These are phyloP conservation scores for Xenopus borealis DNA, from an alignment of 2,113 vertebrate species.

Conservation along the genomic window DNA sequence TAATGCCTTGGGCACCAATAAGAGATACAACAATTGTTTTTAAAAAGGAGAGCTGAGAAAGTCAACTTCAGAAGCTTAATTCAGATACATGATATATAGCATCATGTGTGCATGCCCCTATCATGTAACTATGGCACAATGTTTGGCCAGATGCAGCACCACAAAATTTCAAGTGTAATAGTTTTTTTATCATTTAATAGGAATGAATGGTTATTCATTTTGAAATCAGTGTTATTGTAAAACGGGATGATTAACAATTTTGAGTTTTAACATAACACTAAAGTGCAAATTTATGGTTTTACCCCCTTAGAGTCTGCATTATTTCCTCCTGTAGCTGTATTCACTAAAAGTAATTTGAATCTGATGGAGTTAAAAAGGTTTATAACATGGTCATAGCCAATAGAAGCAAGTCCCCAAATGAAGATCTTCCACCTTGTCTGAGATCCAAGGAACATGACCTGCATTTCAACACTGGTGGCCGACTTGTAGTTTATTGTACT, in stretches of 20 bases:
- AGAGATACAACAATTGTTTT: too few species aligned
- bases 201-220: background rate
- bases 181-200: background rate
- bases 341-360: background rate
- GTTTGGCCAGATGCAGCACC: background rate
- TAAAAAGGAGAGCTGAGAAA: too few species aligned
- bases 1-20: too few species aligned
- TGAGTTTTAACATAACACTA: background rate
- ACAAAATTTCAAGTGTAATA: background rate
- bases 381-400: too few species aligned
- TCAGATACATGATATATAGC: too few species aligned
- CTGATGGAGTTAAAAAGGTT: background rate
- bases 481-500: background rate
- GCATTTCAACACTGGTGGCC: background rate
- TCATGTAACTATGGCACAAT: background rate
- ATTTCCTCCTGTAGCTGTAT: background rate
- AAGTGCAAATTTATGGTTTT: background rate
- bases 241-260: background rate
- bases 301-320: background rate
- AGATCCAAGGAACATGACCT: background rate
- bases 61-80: too few species aligned
- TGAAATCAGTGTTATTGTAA: background rate
- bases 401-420: background rate
- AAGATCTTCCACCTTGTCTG: background rate
- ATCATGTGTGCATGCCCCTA: too few species aligned